Conservation (phyloP, 2,113 vertebrate species). For the Carlito syrichta region DNA sequence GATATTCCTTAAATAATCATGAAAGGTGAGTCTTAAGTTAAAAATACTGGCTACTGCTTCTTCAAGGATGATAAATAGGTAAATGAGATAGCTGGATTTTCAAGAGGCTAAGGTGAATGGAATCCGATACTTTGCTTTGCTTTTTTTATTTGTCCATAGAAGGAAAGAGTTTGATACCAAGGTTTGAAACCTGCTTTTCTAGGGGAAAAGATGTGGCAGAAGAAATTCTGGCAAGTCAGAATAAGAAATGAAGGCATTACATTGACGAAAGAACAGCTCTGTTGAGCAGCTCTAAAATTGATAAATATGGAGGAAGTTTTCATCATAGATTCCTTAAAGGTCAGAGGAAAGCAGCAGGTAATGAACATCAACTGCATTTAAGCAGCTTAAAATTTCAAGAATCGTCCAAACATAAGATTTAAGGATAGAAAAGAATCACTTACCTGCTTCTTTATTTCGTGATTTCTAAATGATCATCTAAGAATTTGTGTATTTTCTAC, state of each 20-base stretch:
- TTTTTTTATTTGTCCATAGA: slow-evolving; percentile 34
- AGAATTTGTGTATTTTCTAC: neutral
- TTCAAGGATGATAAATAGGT: neutral
- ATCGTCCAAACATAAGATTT: neutral
- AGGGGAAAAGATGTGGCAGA: neutral
- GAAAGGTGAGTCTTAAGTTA: neutral
- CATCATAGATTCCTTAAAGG: slow-evolving; percentile 31
- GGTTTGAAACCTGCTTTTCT: slow-evolving; percentile 13
- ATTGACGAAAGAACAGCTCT: neutral
- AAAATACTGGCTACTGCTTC: neutral
- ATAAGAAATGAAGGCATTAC: neutral
- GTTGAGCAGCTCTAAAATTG: slow-evolving; percentile 25
- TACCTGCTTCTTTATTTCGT: neutral
- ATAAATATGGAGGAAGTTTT: slow-evolving; percentile 21
- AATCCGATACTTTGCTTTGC: neutral
- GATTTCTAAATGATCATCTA: neutral
- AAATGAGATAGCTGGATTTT: neutral
- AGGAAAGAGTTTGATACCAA: slow-evolving; percentile 2
- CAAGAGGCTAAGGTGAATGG: neutral
- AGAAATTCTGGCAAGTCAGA: slow-evolving; percentile 31
- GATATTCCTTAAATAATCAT: neutral
- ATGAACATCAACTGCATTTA: slow-evolving; percentile 6
- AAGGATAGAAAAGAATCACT: neutral
- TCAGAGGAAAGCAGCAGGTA: slow-evolving; percentile 29
- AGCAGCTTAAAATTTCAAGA: slow-evolving; percentile 21